phyloP scores from a whole-genome alignment of 2,888 invertebrate genomes.

The Trileptium ribeirensis region DNA sequence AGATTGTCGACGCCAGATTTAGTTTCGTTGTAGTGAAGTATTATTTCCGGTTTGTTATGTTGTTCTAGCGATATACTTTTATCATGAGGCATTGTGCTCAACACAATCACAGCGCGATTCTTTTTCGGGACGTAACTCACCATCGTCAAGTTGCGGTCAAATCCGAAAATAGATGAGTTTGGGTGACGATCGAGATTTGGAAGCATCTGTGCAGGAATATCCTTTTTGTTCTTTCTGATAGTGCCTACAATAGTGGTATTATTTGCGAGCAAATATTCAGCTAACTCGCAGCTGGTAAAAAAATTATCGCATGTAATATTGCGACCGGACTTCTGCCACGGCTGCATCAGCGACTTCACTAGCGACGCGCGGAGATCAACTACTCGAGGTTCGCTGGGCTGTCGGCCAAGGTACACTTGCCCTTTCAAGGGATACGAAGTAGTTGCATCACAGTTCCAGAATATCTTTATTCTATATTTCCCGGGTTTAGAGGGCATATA shows the following conservation, averaged over 20 bases:
- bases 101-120: background rate
- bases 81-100: background rate
- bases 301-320: background rate
- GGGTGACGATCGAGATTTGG: background rate
- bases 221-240: background rate
- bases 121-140: background rate
- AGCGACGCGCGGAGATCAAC: background rate
- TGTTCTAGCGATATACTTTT: background rate
- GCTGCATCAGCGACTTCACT: background rate
- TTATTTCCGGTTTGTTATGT: background rate
- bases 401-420: conserved; percentile 23
- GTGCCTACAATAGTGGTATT: background rate
- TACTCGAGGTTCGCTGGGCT: conserved; percentile 47
- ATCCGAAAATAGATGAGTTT: background rate
- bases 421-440: conserved; percentile 11
- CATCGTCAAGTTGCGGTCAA: background rate
- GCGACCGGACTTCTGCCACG: background rate
- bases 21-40: background rate
- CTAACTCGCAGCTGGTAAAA: background rate
- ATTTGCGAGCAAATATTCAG: background rate
- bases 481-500: conserved; percentile 53
- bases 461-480: conserved; percentile 55
- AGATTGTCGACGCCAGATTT: background rate
- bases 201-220: background rate
- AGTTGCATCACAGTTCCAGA: conserved; percentile 54